Percentiles rank a stretch among this genome's conserved stretches.
Conservation (phyloP, 1,140 invertebrate species). For the Sitophilus oryzae region DNA sequence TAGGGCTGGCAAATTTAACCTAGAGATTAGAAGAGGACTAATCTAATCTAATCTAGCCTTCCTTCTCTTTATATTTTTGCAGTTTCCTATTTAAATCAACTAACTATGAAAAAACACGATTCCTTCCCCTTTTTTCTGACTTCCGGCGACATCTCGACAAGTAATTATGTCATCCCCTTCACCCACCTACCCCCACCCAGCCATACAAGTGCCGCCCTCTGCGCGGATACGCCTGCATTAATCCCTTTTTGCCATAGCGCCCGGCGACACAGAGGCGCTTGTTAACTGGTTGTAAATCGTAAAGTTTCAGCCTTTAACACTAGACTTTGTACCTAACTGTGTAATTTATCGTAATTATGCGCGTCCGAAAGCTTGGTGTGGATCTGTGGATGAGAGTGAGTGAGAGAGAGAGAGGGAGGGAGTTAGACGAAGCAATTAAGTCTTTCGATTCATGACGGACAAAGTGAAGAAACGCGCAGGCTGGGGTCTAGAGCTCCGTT, state of each 20-base stretch:
- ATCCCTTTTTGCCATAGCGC: slow-evolving; percentile 11
- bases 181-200: no score
- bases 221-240: slow-evolving; percentile 1
- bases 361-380: slow-evolving; percentile 7
- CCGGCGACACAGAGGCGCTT: slow-evolving; percentile 6
- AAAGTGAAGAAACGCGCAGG: background rate
- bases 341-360: slow-evolving; percentile 19
- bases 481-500: background rate
- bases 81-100: no score
- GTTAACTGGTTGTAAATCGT: slow-evolving; percentile 19
- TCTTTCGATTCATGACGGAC: background rate
- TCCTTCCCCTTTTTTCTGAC: no score
- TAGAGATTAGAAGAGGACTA: no score
- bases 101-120: no score
- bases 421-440: slow-evolving; percentile 8
- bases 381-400: background rate
- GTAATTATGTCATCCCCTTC: no score
- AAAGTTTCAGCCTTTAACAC: slow-evolving; percentile 14
- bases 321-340: slow-evolving; percentile 12
- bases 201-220: background rate
- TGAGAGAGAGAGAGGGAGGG: background rate
- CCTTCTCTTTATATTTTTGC: no score
- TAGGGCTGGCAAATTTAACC: no score
- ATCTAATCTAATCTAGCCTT: no score
- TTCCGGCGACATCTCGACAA: no score